Conservation (phyloP, 2,113 vertebrate species). For the Apodemus sylvaticus region DNA sequence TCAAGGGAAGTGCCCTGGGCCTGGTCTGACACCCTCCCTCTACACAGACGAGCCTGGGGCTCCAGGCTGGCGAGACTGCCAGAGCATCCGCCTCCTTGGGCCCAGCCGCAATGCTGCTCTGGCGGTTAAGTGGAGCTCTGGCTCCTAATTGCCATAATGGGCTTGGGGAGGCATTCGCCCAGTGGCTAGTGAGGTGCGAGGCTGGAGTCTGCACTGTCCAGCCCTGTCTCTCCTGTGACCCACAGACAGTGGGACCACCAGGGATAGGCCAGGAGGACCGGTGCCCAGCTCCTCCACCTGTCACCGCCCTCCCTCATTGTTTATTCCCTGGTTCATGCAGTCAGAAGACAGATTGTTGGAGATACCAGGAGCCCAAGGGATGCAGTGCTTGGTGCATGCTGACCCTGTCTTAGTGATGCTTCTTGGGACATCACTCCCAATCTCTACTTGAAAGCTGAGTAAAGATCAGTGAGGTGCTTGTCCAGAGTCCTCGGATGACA, state of each 20-base stretch:
- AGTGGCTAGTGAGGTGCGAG: not conserved
- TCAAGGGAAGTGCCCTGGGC: not conserved
- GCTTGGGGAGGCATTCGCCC: not conserved
- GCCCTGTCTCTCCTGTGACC: not conserved
- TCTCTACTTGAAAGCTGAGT: not conserved
- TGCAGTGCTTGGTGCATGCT: rapidly evolving
- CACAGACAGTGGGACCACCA: not conserved
- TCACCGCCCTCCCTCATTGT: rapidly evolving
- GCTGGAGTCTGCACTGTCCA: not conserved
- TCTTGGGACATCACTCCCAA: rapidly evolving
- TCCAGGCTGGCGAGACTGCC: constrained; percentile 38
- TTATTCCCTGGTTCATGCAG: not conserved
- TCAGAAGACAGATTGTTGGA: not conserved
- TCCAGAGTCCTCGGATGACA: not conserved
- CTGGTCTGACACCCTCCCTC: not conserved
- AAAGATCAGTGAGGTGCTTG: not conserved
- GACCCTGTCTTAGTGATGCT: not conserved
- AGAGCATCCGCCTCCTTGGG: not conserved
- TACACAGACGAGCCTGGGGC: not conserved
- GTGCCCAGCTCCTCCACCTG: not conserved
- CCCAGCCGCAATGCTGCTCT: rapidly evolving
- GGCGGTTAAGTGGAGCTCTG: not conserved
- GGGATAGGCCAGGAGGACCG: not conserved
- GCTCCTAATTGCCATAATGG: constrained; percentile 16
- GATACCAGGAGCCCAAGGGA: rapidly evolving